These are phyloP conservation scores for Exaiptasia diaphana DNA, from an alignment of 64 coral and sea anemone species.

Conservation along the genomic window DNA sequence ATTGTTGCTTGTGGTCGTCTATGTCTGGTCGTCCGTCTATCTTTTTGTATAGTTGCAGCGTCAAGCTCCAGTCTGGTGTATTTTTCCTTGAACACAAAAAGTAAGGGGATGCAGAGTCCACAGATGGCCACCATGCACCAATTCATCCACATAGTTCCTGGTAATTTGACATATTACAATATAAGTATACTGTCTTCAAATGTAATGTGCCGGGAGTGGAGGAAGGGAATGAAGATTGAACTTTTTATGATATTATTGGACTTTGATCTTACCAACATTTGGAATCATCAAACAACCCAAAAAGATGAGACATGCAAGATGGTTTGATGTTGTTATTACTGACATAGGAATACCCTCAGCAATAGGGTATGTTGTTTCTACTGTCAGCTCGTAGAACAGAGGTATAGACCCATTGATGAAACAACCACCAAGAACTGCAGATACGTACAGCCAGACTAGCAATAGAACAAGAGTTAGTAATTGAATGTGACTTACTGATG, in stretches of 20 bases:
- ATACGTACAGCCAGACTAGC: constrained; percentile 78
- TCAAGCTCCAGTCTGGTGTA: constrained; percentile 71
- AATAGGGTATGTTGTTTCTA: constrained; percentile 82
- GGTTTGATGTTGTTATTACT: constrained; percentile 82
- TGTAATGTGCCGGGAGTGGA: background rate
- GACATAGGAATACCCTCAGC: constrained; percentile 90
- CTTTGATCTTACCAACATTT: constrained; percentile 59
- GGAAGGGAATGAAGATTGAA: background rate
- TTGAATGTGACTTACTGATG: background rate
- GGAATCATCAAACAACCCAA: constrained; percentile 77
- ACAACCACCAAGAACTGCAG: constrained; percentile 82
- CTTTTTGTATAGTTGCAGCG: constrained; percentile 2
- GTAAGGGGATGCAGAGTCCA: constrained; percentile 66
- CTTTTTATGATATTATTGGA: background rate
- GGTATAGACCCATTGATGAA: constrained; percentile 92
- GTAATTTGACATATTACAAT: too few species aligned
- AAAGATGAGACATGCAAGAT: constrained; percentile 76
- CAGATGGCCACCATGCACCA: constrained; percentile 85
- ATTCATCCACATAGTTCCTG: constrained; percentile 95
- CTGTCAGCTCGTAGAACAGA: constrained; percentile 76
- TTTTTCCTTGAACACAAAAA: constrained; percentile 70
- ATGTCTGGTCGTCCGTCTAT: too few species aligned
- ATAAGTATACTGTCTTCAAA: background rate
- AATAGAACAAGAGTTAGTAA: background rate
- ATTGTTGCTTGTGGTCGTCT: too few species aligned